These are phyloP conservation scores for Bombus haemorrhoidalis DNA, from an alignment of 1,140 invertebrate genomes.

Conservation along the genomic window DNA sequence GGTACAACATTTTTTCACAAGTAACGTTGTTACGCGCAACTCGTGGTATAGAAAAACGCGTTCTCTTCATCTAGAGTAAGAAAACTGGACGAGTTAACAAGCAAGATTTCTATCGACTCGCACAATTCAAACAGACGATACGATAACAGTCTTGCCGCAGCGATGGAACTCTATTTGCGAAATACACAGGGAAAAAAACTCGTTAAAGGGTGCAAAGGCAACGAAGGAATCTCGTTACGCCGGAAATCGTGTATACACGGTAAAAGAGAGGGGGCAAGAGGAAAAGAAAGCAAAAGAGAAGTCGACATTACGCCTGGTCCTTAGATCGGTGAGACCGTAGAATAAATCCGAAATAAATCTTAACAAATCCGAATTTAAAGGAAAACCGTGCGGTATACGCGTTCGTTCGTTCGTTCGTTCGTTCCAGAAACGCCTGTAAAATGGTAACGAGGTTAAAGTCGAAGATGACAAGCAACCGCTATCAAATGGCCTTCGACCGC, in stretches of 20 bases:
- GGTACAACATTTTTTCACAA: background rate
- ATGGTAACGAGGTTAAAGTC: slow-evolving; percentile 66
- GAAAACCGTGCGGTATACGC: background rate
- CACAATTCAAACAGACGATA: slow-evolving; percentile 30
- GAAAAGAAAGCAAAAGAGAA: background rate
- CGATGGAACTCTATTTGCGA: slow-evolving; percentile 11
- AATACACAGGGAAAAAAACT: slow-evolving; percentile 20
- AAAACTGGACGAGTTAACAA: slow-evolving; percentile 18
- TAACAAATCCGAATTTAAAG: slow-evolving; percentile 51
- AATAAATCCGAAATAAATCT: slow-evolving; percentile 40
- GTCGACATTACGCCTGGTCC: slow-evolving; percentile 5
- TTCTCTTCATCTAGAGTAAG: background rate
- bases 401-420: slow-evolving; percentile 6
- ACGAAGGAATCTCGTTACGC: slow-evolving; percentile 42
- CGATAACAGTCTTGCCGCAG: background rate
- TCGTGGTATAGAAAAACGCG: background rate
- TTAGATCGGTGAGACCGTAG: background rate
- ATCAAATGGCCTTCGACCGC: slow-evolving; percentile 64
- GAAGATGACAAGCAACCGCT: slow-evolving; percentile 68
- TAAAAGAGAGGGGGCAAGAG: background rate
- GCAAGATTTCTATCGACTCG: slow-evolving; percentile 33
- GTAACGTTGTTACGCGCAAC: background rate
- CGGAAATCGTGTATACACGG: slow-evolving; percentile 19
- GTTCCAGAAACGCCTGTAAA: slow-evolving; percentile 46
- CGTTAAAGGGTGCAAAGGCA: slow-evolving; percentile 31